phyloP scores from a whole-genome alignment of 2,113 vertebrate species.

The Pedionomus torquatus region DNA sequence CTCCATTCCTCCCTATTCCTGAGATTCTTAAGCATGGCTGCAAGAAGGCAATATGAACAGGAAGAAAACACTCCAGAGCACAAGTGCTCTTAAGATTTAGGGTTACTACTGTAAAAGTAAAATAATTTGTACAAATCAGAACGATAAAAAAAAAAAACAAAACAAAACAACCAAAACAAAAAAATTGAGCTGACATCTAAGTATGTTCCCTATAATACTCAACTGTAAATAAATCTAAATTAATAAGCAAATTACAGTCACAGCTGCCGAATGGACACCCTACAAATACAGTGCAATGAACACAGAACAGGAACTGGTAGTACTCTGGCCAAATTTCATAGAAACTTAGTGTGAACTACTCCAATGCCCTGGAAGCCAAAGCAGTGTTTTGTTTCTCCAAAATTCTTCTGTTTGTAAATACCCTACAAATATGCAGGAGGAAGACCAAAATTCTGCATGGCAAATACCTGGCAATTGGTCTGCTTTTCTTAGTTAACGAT shows the following conservation, averaged over 20 bases:
- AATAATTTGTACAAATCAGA: neutral
- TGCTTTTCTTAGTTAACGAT: neutral
- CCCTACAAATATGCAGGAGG: neutral
- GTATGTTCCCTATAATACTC: neutral
- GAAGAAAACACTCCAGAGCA: neutral
- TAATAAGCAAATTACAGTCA: neutral
- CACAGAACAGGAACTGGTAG: neutral
- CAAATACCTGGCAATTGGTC: neutral
- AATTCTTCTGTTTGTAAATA: neutral
- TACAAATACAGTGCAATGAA: neutral
- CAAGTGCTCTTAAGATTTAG: neutral
- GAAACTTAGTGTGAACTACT: neutral
- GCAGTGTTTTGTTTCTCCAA: neutral
- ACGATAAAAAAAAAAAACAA: neutral
- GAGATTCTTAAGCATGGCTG: neutral
- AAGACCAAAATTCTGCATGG: neutral
- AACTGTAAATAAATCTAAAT: neutral
- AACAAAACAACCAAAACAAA: no score
- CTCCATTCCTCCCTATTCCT: accelerated
- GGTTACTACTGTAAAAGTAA: neutral
- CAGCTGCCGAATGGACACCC: neutral
- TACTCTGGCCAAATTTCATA: neutral
- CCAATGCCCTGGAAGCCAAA: neutral
- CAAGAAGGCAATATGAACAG: neutral
- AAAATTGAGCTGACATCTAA: accelerated